Base-by-base conservation (phyloP, 2,888 invertebrate genomes). In the Chalcosyrphus nemorum region DNA sequence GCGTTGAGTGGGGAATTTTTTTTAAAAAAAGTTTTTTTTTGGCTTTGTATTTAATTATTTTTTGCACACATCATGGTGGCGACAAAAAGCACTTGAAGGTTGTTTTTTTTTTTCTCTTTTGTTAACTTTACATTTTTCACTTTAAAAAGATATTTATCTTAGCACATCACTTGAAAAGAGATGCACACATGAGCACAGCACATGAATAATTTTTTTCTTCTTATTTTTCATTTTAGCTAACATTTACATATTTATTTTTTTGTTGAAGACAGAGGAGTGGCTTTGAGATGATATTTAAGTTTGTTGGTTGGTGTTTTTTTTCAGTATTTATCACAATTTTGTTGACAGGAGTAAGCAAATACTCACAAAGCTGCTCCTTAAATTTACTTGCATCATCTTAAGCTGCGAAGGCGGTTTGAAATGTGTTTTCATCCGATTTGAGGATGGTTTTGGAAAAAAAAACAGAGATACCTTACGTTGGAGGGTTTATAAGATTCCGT, bases 311-410 rank as follows among this genome's bases (percentile, higher is more conserved):
- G n/a, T n/a, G n/a, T n/a, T 11, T 19, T 47, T 43, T 43, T 24
- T 24, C 19, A 1, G 21, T 47, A 21, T 47, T 47, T 47, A 47
- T 47, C 9, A 24, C 4, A 4, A n/a, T 24, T 47, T 47, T 61
- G 21, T 41, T 63, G 11, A 9, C 52, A 72, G 13, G n/a, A 45
- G 13, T 65, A 38, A 21, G 27, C 13, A 57, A 3, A 38, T 52
- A 38, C 17, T n/a, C n/a, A n/a, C n/a, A n/a, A 11, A 29, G 72
- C 78, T 72, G 57, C 76, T 81, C 76, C 81, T 59, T 57, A 57
- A 81, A 57, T 15, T 54, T 32, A 15, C 4, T 65, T 75, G 47
- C 50, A 57, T 75, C 75, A 50, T 50, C 57, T 47, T 35, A n/a
- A 21, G 15, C n/a, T 41, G 50, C 24, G 57, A 59, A 71, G 77